Evolutionary conservation across 2,888 invertebrate species (phyloP).

Genomic region (Drosophila barbarae): DNA sequence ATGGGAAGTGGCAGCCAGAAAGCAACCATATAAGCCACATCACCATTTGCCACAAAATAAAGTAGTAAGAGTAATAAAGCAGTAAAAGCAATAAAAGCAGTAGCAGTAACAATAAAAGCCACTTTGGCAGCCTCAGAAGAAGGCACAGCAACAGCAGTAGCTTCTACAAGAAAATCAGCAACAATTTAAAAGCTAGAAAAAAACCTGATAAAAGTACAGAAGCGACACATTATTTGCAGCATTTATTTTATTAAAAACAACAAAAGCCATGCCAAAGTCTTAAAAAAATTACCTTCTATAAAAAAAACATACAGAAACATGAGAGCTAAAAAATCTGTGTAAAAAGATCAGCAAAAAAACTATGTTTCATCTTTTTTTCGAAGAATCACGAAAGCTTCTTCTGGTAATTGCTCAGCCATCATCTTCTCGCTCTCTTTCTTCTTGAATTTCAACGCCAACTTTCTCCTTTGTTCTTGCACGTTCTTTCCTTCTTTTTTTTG

Average conservation of each 20-base stretch:
- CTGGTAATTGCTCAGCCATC: conserved; percentile 38
- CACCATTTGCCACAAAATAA: conserved; percentile 3
- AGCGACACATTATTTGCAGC: background rate
- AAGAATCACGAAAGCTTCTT: conserved; percentile 43
- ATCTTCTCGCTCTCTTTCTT: conserved; percentile 29
- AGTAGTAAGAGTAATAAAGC: conserved; percentile 13
- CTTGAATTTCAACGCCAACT: conserved; percentile 50
- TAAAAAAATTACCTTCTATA: background rate
- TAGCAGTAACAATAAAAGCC: background rate
- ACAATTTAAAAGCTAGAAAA: background rate
- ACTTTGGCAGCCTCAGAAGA: background rate
- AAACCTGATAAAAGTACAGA: background rate
- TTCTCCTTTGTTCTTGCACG: conserved; percentile 66
- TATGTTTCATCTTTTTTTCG: background rate
- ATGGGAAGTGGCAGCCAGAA: conserved; percentile 8
- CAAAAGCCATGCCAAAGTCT: background rate
- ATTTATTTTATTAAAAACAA: conserved; percentile 14
- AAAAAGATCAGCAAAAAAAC: conserved; percentile 7
- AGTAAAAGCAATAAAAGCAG: background rate
- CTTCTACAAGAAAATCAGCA: background rate
- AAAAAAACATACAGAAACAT: background rate
- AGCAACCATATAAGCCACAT: background rate
- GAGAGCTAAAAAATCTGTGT: background rate
- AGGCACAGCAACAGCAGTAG: background rate
- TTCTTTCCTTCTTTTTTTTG: conserved; percentile 45